Percentiles rank a stretch among this genome's conserved stretches.
These are phyloP conservation scores for Pseudoatta argentina DNA, from an alignment of 1,140 invertebrate species.

Conservation along the genomic window DNA sequence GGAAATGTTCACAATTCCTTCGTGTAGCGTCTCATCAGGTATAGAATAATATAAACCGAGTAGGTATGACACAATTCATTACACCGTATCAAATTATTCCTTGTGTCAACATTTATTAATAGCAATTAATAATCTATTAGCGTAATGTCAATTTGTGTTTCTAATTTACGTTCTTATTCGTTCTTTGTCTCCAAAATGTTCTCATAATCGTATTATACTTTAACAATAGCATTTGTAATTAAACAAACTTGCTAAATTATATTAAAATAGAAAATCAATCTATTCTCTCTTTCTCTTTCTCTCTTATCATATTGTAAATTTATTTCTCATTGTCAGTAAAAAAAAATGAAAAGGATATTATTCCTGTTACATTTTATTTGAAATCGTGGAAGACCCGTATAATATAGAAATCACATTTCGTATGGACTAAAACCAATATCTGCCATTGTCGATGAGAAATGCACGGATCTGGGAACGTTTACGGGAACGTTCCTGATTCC, in stretches of 20 bases:
- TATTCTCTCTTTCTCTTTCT: no score
- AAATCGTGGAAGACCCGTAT: background rate
- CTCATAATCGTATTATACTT: background rate
- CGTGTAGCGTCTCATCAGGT: constrained; percentile 42
- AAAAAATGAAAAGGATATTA: background rate
- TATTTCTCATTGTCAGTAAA: background rate
- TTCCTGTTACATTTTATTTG: constrained; percentile 10
- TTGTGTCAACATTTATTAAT: constrained; percentile 37
- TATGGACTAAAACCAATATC: constrained; percentile 35
- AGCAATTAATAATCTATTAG: constrained; percentile 1
- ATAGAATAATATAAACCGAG: constrained; percentile 35
- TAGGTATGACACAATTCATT: constrained; percentile 17
- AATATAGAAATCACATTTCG: constrained; percentile 24
- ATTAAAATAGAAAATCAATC: background rate
- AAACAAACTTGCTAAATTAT: background rate
- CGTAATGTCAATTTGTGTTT: constrained; percentile 18
- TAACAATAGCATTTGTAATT: background rate
- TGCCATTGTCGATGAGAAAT: constrained; percentile 47
- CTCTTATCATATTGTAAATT: background rate
- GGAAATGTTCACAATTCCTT: constrained; percentile 57
- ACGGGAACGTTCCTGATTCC: constrained; percentile 36
- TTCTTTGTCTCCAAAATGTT: background rate
- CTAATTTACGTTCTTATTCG: background rate
- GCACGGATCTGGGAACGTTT: constrained; percentile 51
- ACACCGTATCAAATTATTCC: constrained; percentile 21